Base-by-base conservation (phyloP, 2,888 invertebrate genomes). In the Dicycla oo region DNA sequence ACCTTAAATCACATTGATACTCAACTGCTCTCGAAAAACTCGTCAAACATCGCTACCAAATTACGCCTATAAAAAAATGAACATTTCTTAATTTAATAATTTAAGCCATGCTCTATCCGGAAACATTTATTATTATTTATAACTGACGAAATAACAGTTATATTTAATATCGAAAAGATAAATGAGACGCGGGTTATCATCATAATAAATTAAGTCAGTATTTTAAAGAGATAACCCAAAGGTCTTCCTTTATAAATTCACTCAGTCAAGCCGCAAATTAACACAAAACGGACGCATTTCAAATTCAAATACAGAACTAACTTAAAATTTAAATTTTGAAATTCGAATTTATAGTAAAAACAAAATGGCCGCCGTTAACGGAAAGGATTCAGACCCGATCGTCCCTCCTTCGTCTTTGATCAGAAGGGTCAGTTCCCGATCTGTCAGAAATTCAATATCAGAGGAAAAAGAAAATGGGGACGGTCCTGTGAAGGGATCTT, bases 331-430 rank as follows among this genome's bases (percentile, higher is more conserved):
- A 34, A 68, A 80, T 57, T 65, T 68, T 8, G 11, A 71, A 73
- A 71, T n/a, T 45, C 66, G 47, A 69, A 58, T 69, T 85, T 85
- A 40, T 84, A 84, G 81, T 72, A 34, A 81, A 79, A 83, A 54
- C 76, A 87, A 87, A 73, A 95, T 96, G 95, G 91, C 94, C 58
- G 89, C 94, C 0, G 91, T 95, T 56, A 96, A 95, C 86, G 95
- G 95, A 87, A 95, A 93, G 86, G 95, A 90, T 78, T 82, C 88
- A 60, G 94, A 95, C 75, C 91, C 93, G 2, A 82, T 90, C 26
- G 93, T 96, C 34, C 95, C 96, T 58, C 96, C 96, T 51, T 96
- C 95, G 43, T 95, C 95, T 4, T 81, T 96, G 15, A 96, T 96
- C 34, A 88, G 96, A 58, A 92, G 95, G 38, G 95, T 96, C 38